Conservation (phyloP, 2,113 vertebrate genomes). For the Chlorodrepanis virens region DNA sequence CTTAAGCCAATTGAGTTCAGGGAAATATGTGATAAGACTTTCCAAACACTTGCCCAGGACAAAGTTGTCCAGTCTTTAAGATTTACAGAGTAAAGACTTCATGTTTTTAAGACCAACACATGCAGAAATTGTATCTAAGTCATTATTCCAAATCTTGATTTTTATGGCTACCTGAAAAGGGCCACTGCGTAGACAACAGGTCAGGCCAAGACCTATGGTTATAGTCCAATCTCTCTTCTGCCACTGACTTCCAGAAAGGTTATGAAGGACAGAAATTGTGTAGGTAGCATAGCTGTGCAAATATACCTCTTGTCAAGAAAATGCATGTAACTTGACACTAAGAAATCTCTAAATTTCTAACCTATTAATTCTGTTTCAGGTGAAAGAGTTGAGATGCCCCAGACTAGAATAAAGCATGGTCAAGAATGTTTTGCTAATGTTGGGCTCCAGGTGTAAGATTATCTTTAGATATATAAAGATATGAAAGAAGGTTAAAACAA, state of each 20-base stretch:
- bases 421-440: neutral
- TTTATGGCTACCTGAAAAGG: neutral
- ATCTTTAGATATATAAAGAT: neutral
- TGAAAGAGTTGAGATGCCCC: neutral
- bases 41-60: neutral
- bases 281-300: neutral
- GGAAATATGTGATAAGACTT: accelerated
- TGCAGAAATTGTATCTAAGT: neutral
- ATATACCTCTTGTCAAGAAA: neutral
- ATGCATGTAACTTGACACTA: neutral
- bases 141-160: neutral
- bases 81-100: neutral
- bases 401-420: neutral
- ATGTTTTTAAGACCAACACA: neutral
- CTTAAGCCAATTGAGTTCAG: neutral
- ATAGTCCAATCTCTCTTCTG: neutral
- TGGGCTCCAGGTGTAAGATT: neutral
- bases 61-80: accelerated
- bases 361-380: neutral
- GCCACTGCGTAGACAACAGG: neutral
- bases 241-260: neutral
- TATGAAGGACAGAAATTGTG: neutral
- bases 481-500: neutral
- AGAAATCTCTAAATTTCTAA: neutral
- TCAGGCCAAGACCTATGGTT: neutral